Evolutionary conservation across 1,140 invertebrate species (phyloP).

Genomic region (Dreissena polymorpha): DNA sequence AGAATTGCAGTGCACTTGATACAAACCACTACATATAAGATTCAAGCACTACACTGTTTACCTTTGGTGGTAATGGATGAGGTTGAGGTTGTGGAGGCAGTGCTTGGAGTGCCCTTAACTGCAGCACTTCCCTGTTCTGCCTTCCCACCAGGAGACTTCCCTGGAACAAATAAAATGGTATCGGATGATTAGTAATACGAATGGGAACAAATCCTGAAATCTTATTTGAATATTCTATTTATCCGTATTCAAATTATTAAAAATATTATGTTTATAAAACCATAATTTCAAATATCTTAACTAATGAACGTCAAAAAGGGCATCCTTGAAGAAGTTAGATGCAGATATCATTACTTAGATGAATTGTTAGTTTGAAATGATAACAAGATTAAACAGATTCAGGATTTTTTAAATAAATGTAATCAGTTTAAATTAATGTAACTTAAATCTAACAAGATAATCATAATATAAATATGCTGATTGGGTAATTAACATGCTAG

Average conservation of each 20-base stretch:
- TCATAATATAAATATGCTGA: too few relatives aligned
- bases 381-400: too few relatives aligned
- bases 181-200: background rate
- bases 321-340: too few relatives aligned
- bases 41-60: background rate
- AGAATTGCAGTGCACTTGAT: background rate
- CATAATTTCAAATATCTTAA: background rate
- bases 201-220: background rate
- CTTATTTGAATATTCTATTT: background rate
- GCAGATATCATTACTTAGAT: too few relatives aligned
- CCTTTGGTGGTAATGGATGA: conserved; percentile 44
- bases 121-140: conserved; percentile 35
- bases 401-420: too few relatives aligned
- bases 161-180: background rate
- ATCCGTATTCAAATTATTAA: background rate
- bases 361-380: too few relatives aligned
- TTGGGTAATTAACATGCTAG: too few relatives aligned
- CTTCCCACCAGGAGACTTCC: background rate
- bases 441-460: too few relatives aligned
- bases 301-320: background rate
- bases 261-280: background rate
- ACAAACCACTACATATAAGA: background rate
- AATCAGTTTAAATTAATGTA: too few relatives aligned
- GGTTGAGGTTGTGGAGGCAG: conserved; percentile 16
- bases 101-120: conserved; percentile 45